A percentile compares a stretch with the other conserved stretches of the same genome.
phyloP scores from a whole-genome alignment of 1,140 invertebrate species.

The Leptinotarsa undecemlineata region DNA sequence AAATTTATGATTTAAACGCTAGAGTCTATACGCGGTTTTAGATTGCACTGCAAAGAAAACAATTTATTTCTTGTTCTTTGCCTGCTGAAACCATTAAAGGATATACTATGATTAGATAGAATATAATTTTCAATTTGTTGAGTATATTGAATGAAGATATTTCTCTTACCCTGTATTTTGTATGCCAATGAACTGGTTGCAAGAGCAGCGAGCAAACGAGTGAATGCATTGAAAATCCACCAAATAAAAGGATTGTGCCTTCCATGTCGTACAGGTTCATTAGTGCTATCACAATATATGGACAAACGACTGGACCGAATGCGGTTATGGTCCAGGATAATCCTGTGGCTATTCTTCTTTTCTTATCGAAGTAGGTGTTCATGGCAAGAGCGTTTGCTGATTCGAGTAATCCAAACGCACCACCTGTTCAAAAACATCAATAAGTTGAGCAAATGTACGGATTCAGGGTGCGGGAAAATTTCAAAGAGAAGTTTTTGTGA shows the following conservation, averaged over 20 bases:
- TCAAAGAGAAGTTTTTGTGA: too few relatives aligned
- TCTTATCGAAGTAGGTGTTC: constrained; percentile 58
- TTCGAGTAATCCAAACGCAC: constrained; percentile 36
- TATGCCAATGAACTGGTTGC: constrained; percentile 61
- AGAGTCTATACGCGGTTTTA: too few relatives aligned
- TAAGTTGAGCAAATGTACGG: too few relatives aligned
- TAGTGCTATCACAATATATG: constrained; percentile 53
- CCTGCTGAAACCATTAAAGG: too few relatives aligned
- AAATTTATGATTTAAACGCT: too few relatives aligned
- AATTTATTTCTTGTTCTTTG: too few relatives aligned
- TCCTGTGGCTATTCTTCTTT: constrained; percentile 55
- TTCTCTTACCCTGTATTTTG: constrained; percentile 51
- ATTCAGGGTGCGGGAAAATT: too few relatives aligned
- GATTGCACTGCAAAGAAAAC: too few relatives aligned
- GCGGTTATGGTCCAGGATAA: constrained; percentile 56
- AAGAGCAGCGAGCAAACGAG: constrained; percentile 55
- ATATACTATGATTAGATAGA: too few relatives aligned
- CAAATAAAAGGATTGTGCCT: constrained; percentile 56
- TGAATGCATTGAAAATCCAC: constrained; percentile 54
- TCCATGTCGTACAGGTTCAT: constrained; percentile 52
- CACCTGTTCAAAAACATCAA: neutral
- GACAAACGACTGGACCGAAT: constrained; percentile 57
- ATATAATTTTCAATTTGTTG: neutral
- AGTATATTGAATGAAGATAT: too few relatives aligned
- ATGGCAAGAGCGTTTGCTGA: constrained; percentile 61